Evolutionary conservation across 2,797 vertebrate genomes (phyloP), one percentile per base, ranked within the genome.

Genomic region (Pseudochirops corinnae): DNA sequence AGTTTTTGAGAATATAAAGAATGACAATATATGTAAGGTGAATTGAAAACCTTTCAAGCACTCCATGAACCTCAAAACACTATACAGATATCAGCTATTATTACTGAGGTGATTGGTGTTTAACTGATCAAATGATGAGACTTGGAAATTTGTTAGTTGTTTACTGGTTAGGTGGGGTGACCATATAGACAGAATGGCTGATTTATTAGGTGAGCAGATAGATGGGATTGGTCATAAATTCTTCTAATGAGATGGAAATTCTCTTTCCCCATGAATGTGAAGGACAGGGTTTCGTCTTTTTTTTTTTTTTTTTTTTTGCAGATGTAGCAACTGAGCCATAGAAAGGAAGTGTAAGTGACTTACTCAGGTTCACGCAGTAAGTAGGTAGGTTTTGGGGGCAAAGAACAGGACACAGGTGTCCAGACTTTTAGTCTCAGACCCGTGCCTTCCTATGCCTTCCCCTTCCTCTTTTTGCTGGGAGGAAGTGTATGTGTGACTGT

Each of bases 301-400:
- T 21, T 74, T 67, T 82, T 87, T 58, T 28, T 56, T 5, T 21
- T 74, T 67, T 82, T 87, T 50, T 87, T 87, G 26, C 1, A 50
- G 3, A 50, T 87, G 1, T 12, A 21, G 74, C 2, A 50, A 50
- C 74, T 87, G 39, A 94, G 95, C 55, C 90, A 55, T 55, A 31
- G 96, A 97, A 57, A 94, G 95, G 56, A 82, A 82, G 5, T 82
- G 55, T 92, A 93, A 56, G 53, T 74, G 28, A 56, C 94, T 91
- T 96, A 67, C 90, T 58, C 56, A 90, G 94, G 56, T 90, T 93
- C 90, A 67, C 24, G 31, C 53, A 52, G 55, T 28, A 60, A 91
- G 56, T n/a, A 60, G 67, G 53, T 4, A 21, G 91, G 56, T 52
- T 4, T 26, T 0, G 0, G 74, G 31, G 91, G 24, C 55, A 92